Conservation (phyloP, 2,797 vertebrate genomes). For the Micromesistius poutassou region DNA sequence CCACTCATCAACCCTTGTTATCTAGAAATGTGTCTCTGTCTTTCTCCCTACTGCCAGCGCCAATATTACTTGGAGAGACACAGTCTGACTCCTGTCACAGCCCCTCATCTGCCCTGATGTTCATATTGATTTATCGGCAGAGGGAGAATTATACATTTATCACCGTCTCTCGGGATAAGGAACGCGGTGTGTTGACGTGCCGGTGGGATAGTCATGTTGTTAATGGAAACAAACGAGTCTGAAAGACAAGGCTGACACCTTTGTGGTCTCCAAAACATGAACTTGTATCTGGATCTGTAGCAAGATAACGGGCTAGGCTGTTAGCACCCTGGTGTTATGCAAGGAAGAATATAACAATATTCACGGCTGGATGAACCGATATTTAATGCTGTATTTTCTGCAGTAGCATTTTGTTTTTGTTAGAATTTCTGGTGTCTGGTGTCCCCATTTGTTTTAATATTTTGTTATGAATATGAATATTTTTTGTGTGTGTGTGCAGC, state of each 20-base stretch:
- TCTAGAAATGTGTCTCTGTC: too few relatives aligned
- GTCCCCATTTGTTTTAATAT: neutral
- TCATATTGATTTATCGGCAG: slow-evolving; percentile 72
- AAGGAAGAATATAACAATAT: neutral
- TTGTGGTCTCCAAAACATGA: neutral
- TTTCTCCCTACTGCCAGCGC: too few relatives aligned
- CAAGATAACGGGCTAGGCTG: neutral
- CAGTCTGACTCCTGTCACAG: slow-evolving; percentile 6
- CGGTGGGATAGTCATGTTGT: slow-evolving; percentile 58
- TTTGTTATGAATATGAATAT: too few relatives aligned
- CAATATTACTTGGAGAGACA: too few relatives aligned
- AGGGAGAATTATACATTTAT: slow-evolving; percentile 63
- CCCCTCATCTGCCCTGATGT: slow-evolving; percentile 60
- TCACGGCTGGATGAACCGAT: neutral
- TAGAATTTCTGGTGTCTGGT: too few relatives aligned
- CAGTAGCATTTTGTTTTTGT: too few relatives aligned
- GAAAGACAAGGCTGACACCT: slow-evolving; percentile 35
- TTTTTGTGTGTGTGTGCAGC: neutral
- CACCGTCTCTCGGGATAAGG: slow-evolving; percentile 40
- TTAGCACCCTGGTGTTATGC: neutral
- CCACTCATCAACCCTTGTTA: too few relatives aligned
- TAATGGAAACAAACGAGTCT: slow-evolving; percentile 57
- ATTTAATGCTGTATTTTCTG: too few relatives aligned
- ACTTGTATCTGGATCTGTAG: too few relatives aligned
- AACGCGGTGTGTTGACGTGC: slow-evolving; percentile 57